phyloP scores from a whole-genome alignment of 2,797 vertebrate species.

The Atherinosoma microstoma region DNA sequence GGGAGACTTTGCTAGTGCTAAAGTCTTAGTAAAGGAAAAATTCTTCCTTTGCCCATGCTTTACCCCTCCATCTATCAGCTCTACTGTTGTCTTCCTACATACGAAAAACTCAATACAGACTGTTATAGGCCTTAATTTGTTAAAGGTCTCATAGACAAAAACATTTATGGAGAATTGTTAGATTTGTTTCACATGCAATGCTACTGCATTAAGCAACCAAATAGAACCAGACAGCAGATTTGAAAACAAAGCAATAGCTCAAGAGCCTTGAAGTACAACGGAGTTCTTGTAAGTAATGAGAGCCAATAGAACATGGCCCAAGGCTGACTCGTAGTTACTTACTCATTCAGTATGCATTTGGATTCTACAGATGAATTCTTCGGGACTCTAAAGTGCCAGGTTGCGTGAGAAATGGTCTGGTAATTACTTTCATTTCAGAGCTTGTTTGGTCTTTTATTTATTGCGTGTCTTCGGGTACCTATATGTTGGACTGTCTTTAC shows the following conservation, averaged over 20 bases:
- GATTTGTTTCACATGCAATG: neutral
- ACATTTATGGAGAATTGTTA: neutral
- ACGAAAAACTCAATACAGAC: neutral
- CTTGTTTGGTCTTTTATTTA: constrained; percentile 22
- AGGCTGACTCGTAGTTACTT: constrained; percentile 11
- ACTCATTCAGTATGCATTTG: constrained; percentile 23
- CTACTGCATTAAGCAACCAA: neutral
- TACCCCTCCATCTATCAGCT: too few relatives aligned
- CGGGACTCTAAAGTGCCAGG: neutral
- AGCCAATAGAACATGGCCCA: constrained; percentile 21
- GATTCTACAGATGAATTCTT: constrained; percentile 11
- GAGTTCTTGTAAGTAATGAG: constrained; percentile 11
- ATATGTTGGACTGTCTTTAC: constrained; percentile 18
- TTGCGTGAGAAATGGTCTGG: neutral
- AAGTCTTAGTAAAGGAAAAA: too few relatives aligned
- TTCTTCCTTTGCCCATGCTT: too few relatives aligned
- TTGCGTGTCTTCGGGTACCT: constrained; percentile 1
- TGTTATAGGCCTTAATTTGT: neutral
- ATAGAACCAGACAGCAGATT: neutral
- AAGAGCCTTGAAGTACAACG: neutral
- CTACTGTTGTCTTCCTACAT: neutral
- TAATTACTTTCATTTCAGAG: constrained; percentile 3
- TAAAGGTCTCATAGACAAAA: neutral
- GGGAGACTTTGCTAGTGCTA: too few relatives aligned
- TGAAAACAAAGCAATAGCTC: constrained; percentile 6